Conservation (phyloP, 2,888 invertebrate genomes). For the Flexamia atlantica region DNA sequence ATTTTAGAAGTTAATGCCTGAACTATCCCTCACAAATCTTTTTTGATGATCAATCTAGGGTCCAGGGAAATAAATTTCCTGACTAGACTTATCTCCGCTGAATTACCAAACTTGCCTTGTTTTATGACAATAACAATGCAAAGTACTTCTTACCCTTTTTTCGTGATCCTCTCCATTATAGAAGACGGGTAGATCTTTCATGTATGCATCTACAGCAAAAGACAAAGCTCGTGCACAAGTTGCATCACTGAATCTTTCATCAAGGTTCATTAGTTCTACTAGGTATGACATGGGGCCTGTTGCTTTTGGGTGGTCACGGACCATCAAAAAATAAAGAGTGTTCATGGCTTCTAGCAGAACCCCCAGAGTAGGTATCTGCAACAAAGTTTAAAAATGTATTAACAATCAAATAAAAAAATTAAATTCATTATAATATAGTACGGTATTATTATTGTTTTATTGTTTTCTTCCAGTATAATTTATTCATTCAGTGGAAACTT, state of each 20-base stretch:
- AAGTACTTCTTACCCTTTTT: constrained; percentile 77
- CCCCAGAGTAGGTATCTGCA: constrained; percentile 83
- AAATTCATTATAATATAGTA: too few species aligned
- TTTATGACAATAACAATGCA: too few species aligned
- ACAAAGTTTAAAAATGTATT: neutral
- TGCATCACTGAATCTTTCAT: constrained; percentile 88
- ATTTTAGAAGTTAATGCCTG: too few species aligned
- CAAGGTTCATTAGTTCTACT: constrained; percentile 82
- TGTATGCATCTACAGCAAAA: constrained; percentile 91
- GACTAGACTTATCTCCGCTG: too few species aligned
- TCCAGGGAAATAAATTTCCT: too few species aligned
- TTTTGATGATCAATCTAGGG: too few species aligned
- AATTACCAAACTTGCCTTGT: too few species aligned
- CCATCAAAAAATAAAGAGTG: constrained; percentile 76
- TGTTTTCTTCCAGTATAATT: too few species aligned
- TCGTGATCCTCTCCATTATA: constrained; percentile 92
- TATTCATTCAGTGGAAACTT: too few species aligned
- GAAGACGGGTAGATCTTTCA: constrained; percentile 89
- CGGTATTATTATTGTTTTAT: too few species aligned
- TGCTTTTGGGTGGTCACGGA: constrained; percentile 66
- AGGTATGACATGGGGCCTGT: constrained; percentile 68
- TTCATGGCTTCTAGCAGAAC: constrained; percentile 86
- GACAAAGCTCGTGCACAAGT: constrained; percentile 93
- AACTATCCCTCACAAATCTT: too few species aligned
- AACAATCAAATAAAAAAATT: too few species aligned